Percentiles rank a stretch among this genome's conserved stretches.
These are phyloP conservation scores for Anguilla rostrata DNA, from an alignment of 2,113 vertebrate genomes.

Conservation along the genomic window DNA sequence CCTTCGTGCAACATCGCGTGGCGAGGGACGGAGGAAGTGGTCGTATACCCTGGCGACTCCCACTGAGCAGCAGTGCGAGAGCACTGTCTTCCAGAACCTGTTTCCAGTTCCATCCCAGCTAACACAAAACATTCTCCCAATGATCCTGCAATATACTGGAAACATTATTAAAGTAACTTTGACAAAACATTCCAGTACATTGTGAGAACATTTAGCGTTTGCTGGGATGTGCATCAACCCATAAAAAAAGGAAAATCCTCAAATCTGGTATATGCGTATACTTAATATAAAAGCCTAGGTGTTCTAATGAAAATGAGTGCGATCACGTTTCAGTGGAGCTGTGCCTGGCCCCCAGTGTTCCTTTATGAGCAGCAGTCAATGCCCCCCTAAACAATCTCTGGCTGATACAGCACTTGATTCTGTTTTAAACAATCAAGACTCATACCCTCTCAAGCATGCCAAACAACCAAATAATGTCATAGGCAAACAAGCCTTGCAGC, in stretches of 20 bases:
- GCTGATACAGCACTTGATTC: slow-evolving; percentile 42
- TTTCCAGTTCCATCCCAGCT: no score
- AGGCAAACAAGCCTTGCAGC: slow-evolving; percentile 68
- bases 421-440: slow-evolving; percentile 43
- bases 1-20: not conserved
- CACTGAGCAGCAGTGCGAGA: not conserved
- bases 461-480: slow-evolving; percentile 52
- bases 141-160: no score
- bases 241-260: no score
- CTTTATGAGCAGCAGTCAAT: not conserved
- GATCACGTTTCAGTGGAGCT: not conserved
- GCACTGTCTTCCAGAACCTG: no score
- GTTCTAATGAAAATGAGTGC: not conserved
- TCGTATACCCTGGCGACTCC: not conserved
- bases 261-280: no score
- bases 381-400: slow-evolving; percentile 24
- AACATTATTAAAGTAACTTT: no score
- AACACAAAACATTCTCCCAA: no score
- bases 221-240: no score
- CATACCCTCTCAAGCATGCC: slow-evolving; percentile 45
- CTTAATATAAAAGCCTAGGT: not conserved
- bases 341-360: not conserved
- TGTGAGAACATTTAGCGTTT: no score
- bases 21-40: not conserved
- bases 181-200: no score